Percentiles rank a stretch among this genome's conserved stretches.
phyloP scores from a whole-genome alignment of 2,113 vertebrate genomes.

The Ochotona princeps region DNA sequence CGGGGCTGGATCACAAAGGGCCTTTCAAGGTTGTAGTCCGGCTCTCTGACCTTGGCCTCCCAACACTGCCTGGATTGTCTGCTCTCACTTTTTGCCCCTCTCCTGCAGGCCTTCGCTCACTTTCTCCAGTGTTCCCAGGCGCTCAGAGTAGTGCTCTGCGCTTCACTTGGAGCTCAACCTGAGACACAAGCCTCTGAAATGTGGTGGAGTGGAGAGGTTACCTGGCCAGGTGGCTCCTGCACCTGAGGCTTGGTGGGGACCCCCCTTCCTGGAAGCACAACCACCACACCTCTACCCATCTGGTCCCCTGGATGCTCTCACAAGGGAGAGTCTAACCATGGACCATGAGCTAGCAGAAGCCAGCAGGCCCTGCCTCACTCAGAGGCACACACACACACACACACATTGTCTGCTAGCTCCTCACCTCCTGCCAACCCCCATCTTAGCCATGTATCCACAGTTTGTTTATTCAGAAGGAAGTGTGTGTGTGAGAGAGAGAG shows the following conservation, averaged over 20 bases:
- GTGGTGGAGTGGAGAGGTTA: background rate
- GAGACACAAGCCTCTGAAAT: background rate
- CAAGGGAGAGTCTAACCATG: background rate
- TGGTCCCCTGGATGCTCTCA: background rate
- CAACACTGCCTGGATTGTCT: accelerated
- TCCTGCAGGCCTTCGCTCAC: background rate
- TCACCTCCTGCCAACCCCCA: no score
- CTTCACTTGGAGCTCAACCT: background rate
- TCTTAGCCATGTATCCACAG: accelerated
- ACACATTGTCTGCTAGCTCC: background rate
- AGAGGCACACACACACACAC: background rate
- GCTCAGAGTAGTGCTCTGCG: background rate
- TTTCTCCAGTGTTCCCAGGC: background rate
- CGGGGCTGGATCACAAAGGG: background rate
- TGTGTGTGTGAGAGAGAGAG: no score
- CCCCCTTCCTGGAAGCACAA: background rate
- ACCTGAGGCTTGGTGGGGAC: background rate
- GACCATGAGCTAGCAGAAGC: background rate
- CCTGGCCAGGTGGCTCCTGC: conserved; percentile 34
- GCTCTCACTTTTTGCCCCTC: background rate
- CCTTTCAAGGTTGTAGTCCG: background rate
- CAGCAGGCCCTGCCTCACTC: background rate
- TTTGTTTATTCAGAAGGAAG: no score
- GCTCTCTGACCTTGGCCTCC: background rate
- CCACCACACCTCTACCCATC: background rate